These are phyloP conservation scores for Cynopterus brachyotis DNA, from an alignment of 2,113 vertebrate genomes.

Conservation along the genomic window DNA sequence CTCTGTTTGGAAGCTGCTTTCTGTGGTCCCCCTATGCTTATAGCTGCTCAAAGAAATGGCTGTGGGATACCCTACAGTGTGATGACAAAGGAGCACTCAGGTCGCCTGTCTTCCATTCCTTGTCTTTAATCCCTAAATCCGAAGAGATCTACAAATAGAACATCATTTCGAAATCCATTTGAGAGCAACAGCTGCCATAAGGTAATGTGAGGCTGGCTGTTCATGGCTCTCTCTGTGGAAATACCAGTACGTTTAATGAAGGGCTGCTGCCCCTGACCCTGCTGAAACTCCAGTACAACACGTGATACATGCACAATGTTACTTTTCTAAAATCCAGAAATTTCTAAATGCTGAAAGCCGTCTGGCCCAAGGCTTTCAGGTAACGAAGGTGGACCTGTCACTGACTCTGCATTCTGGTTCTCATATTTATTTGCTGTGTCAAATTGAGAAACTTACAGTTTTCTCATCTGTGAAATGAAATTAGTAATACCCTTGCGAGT, in stretches of 20 bases:
- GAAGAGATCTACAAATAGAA: neutral
- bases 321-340: conserved; percentile 6
- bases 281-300: neutral
- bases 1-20: neutral
- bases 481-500: neutral
- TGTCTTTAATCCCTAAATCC: neutral
- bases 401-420: neutral
- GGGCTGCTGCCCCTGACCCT: too few relatives aligned
- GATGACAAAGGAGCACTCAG: neutral
- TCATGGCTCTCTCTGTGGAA: neutral
- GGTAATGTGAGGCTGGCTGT: neutral
- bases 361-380: neutral
- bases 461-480: neutral
- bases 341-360: neutral
- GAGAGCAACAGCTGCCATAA: neutral
- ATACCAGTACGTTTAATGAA: neutral
- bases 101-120: neutral
- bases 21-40: neutral
- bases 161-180: neutral
- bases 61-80: neutral
- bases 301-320: neutral
- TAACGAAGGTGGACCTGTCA: neutral
- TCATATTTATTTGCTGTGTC: neutral
- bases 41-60: neutral
- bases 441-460: neutral